phyloP scores from a whole-genome alignment of 2,797 vertebrate genomes.

The Girardinus metallicus region DNA sequence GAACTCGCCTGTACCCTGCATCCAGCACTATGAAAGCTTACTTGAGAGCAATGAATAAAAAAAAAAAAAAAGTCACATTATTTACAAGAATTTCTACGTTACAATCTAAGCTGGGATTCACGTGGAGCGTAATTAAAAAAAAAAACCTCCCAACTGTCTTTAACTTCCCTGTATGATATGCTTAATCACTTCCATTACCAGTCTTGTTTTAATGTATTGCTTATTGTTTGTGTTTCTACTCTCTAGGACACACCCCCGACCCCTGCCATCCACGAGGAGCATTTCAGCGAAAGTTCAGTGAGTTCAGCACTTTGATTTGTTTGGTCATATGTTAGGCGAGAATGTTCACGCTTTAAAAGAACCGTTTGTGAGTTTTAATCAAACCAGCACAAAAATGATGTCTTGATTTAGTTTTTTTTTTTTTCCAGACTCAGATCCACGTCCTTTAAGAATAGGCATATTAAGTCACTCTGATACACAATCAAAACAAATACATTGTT shows the following conservation, averaged over 20 bases:
- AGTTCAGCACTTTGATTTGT: constrained; percentile 53
- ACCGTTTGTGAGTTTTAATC: background rate
- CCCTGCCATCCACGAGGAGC: constrained; percentile 82
- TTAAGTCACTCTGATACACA: background rate
- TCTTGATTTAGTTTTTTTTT: background rate
- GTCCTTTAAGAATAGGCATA: background rate
- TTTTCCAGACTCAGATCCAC: background rate
- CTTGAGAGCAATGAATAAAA: constrained; percentile 10
- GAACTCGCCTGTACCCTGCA: constrained; percentile 2
- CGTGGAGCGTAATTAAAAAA: background rate
- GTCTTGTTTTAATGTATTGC: constrained; percentile 26
- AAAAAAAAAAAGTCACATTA: background rate
- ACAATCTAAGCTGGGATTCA: constrained; percentile 5
- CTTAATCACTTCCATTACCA: background rate
- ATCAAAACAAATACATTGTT: background rate
- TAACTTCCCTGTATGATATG: constrained; percentile 8
- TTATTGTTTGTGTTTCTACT: constrained; percentile 59
- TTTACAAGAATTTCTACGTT: background rate
- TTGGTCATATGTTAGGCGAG: constrained; percentile 11
- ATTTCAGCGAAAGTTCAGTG: constrained; percentile 78
- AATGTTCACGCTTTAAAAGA: background rate
- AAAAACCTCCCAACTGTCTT: background rate
- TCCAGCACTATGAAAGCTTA: constrained; percentile 8
- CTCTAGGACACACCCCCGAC: constrained; percentile 80
- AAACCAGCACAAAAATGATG: background rate